Base-by-base conservation (phyloP, 2,888 invertebrate species). In the Oligia fasciuncula region DNA sequence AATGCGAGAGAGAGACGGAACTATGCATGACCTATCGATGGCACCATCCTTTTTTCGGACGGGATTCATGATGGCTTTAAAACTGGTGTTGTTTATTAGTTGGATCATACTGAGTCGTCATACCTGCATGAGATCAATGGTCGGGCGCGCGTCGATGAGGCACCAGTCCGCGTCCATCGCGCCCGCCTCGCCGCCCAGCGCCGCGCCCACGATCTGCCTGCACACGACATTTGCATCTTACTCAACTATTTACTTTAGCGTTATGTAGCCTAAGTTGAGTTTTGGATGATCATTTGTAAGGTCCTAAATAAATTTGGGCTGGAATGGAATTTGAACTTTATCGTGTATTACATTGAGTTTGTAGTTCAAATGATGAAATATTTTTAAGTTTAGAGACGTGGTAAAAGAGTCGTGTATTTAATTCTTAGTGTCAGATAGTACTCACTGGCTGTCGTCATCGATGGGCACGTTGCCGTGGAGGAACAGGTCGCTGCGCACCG, bases 71-170 rank as follows among this genome's bases (percentile, higher is more conserved):
- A n/a, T 11, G 57, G 3, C 23, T 11, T 23, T 57, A 11, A 57
- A 23, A 9, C 57, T 57, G 1, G 11, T 6, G 11, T 11, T n/a
- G n/a, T 57, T 57, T 40, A 40, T 70, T 23, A 54, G 23, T 54
- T 70, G 29, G 11, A 60, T 35, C 14, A 71, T n/a, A 54, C 13
- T 6, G n/a, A 35, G 43, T 13, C 23, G n/a, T 29, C 68, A 66
- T 89, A 97, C 97, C 96, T 96, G 96, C 93, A 96, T 95, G 85
- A 97, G 94, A 90, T 96, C 96, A 76, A 95, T 94, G 43, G 95
- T 95, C 77, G 96, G 95, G 77, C 96, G 95, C 60, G 94, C 91
- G 87, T 95, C 95, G 79, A 95, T 93, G 79, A 96, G 92, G 49
- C 93, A 92, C 51, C 94, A 86, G 43, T 93, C 94, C 3, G 91